Conservation (phyloP, 2,113 vertebrate genomes). For the Loxodonta africana region DNA sequence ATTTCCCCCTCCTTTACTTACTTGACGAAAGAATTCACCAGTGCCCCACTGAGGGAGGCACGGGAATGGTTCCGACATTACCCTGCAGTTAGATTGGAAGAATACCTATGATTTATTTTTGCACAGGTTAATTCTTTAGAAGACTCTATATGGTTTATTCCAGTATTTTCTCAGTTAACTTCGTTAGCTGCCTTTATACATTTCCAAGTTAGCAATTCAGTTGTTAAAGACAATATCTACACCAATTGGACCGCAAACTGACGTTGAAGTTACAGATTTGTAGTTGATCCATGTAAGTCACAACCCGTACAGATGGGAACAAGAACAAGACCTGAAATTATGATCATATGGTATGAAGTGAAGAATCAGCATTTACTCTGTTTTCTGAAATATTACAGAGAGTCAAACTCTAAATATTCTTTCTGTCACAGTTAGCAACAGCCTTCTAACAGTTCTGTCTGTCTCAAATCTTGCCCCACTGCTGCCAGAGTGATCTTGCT, state of each 20-base stretch:
- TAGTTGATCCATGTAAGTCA: background rate
- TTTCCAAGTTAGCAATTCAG: background rate
- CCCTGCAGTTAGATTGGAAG: background rate
- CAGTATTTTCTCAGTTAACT: slow-evolving; percentile 10
- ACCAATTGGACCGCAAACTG: background rate
- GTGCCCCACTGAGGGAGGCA: background rate
- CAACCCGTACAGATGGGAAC: background rate
- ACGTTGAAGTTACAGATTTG: slow-evolving; percentile 13
- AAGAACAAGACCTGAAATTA: slow-evolving; percentile 3
- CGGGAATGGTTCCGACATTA: background rate
- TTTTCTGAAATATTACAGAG: background rate
- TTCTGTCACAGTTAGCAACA: background rate
- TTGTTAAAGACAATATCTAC: background rate
- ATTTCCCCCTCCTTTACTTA: background rate
- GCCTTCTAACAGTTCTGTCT: background rate
- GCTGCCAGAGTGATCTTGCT: background rate
- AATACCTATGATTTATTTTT: background rate
- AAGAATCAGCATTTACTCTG: slow-evolving; percentile 25
- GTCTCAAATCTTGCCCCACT: background rate
- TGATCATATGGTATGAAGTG: background rate
- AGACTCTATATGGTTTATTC: background rate
- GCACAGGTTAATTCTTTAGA: background rate
- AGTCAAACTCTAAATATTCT: slow-evolving; percentile 22
- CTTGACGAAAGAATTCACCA: background rate
- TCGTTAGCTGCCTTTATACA: background rate